phyloP scores from a whole-genome alignment of 2,888 invertebrate genomes.

The Sialis fuliginosa region DNA sequence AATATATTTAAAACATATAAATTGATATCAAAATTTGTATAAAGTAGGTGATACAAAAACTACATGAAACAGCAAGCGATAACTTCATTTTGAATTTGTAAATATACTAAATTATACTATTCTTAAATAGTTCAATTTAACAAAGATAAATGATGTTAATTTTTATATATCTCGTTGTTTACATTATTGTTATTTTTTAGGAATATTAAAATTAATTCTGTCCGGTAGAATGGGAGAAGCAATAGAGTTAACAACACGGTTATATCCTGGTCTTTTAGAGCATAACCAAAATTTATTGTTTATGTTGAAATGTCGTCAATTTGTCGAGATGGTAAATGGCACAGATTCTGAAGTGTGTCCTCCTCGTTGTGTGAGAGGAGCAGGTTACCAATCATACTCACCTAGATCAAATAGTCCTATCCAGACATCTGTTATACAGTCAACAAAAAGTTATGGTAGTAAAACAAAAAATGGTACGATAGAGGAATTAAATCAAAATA shows the following conservation, averaged over 20 bases:
- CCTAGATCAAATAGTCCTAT: conserved; percentile 31
- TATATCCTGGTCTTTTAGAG: conserved; percentile 89
- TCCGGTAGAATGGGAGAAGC: conserved; percentile 92
- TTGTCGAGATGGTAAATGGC: conserved; percentile 96
- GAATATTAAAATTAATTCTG: conserved; percentile 82
- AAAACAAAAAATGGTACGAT: conserved; percentile 15
- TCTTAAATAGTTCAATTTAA: too few relatives aligned
- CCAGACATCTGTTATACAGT: conserved; percentile 70
- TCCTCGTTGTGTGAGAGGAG: conserved; percentile 21
- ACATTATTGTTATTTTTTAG: conserved; percentile 27
- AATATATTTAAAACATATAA: too few relatives aligned
- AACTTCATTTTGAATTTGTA: too few relatives aligned
- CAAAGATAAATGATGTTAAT: too few relatives aligned
- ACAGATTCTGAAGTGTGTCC: conserved; percentile 52
- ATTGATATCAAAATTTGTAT: too few relatives aligned
- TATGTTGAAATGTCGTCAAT: conserved; percentile 93
- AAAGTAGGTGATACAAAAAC: too few relatives aligned
- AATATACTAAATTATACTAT: too few relatives aligned
- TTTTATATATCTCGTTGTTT: too few relatives aligned
- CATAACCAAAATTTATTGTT: conserved; percentile 81
- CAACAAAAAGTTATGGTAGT: conserved; percentile 38
- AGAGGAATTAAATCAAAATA: conserved; percentile 33
- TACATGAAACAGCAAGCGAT: too few relatives aligned
- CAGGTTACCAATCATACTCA: conserved; percentile 9
- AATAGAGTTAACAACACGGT: conserved; percentile 69